Evolutionary conservation across 2,113 vertebrate species (phyloP), one percentile per base, ranked within the genome.

Genomic region (Nesogale talazaci): DNA sequence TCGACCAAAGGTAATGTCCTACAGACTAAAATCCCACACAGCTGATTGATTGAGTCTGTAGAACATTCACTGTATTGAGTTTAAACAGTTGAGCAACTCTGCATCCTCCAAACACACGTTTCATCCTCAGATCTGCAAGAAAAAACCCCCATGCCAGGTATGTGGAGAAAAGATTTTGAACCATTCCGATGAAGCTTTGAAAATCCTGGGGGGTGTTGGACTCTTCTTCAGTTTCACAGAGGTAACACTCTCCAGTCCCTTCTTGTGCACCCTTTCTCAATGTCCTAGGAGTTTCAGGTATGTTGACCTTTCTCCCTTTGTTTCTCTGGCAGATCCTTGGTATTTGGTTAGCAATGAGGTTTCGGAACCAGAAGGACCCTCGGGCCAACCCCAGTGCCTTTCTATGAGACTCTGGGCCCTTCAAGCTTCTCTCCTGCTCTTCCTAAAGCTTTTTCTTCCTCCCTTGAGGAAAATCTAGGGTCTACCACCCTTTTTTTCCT

Each of bases 151-250:
- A 0, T 99, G 99, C 95, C 80, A 42, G 75, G 97, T 97, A 74
- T 99, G 99, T 57, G 99, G 99, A 27, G 95, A 97, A 1, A 98
- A 96, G 96, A 98, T 99, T 98, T 97, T 99, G 82, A 96, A 97
- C 87, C 98, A 99, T 92, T 98, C 99, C 23, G 98, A 98, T 1
- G 98, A 99, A 96, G 98, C 98, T 25, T 97, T 99, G 96, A 99
- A 98, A 97, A 99, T 99, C 96, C 98, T 99, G 20, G 99, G 99
- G 0, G 99, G 99, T 6, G 99, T 99, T 0, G 99, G 99, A 9
- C 98, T 99, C 40, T 99, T 99, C 98, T 99, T 99, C 97, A 99
- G 99, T 96, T 99, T 99, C 96, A 99, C 99, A 46, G 99, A 99
- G 98, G 99, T 99, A 96, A 96, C 15, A 6, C n/a, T 63, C 22